phyloP scores from a whole-genome alignment of 2,888 invertebrate species.

The Eustalomyia histrio region DNA sequence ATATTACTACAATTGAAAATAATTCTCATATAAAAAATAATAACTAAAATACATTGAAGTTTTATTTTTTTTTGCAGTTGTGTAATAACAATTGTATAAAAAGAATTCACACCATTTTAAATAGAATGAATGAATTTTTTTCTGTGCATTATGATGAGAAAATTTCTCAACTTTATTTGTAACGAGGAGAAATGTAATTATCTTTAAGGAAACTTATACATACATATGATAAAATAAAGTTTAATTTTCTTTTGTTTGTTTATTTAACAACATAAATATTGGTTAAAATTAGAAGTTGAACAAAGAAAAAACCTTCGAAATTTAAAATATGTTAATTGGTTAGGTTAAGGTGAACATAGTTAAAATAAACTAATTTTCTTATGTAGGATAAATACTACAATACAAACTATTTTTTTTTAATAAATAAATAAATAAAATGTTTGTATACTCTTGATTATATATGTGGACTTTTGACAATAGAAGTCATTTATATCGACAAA shows the following conservation, averaged over 20 bases:
- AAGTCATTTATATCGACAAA: no score
- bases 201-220: slow-evolving; percentile 14
- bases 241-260: slow-evolving; percentile 19
- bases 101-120: slow-evolving; percentile 41
- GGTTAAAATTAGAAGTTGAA: slow-evolving; percentile 17
- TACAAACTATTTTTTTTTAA: no score
- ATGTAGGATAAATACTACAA: no score
- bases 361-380: background rate
- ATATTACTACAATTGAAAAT: slow-evolving; percentile 45
- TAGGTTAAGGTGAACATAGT: background rate
- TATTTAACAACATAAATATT: slow-evolving; percentile 40
- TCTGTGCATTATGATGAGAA: slow-evolving; percentile 9
- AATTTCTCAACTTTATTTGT: slow-evolving; percentile 20
- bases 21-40: slow-evolving; percentile 30
- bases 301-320: slow-evolving; percentile 23
- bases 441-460: no score
- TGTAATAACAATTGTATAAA: slow-evolving; percentile 36
- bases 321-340: slow-evolving; percentile 14
- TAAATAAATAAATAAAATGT: no score
- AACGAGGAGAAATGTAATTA: background rate
- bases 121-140: background rate
- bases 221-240: background rate
- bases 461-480: no score
- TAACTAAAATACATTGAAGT: slow-evolving; percentile 29
- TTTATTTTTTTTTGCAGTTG: slow-evolving; percentile 11